Percentiles rank a stretch among this genome's conserved stretches.
These are phyloP conservation scores for Hippopotamyrus pictus DNA, from an alignment of 2,797 vertebrate species.

Conservation along the genomic window DNA sequence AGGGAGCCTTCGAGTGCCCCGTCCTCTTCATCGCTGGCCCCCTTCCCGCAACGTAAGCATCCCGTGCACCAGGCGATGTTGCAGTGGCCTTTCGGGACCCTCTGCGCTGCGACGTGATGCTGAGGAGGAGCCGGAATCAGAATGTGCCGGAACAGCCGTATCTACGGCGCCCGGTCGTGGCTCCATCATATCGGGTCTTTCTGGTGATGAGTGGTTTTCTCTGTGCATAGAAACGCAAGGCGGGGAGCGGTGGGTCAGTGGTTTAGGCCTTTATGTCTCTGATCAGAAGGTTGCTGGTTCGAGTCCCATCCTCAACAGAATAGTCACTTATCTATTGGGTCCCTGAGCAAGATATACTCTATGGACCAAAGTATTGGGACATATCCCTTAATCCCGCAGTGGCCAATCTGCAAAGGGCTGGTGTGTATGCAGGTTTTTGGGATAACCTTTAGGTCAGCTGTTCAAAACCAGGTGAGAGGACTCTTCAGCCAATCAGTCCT, in stretches of 20 bases:
- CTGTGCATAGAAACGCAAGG: neutral
- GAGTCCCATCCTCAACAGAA: neutral
- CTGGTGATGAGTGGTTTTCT: neutral
- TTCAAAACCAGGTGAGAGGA: too few species aligned
- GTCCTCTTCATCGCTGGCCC: slow-evolving; percentile 24
- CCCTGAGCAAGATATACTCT: neutral
- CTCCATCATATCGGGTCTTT: neutral
- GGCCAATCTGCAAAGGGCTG: too few species aligned
- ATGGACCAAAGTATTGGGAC: neutral
- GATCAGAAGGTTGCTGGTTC: neutral
- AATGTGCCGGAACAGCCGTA: neutral
- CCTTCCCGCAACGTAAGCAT: slow-evolving; percentile 35
- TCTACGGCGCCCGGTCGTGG: neutral
- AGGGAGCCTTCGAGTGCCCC: slow-evolving; percentile 53
- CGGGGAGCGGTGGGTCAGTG: neutral
- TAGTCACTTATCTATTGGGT: neutral
- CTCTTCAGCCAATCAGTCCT: too few species aligned
- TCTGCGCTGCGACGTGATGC: slow-evolving; percentile 16
- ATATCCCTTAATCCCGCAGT: neutral
- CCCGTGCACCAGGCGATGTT: slow-evolving; percentile 46
- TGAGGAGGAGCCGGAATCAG: slow-evolving; percentile 8
- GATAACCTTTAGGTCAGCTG: too few species aligned
- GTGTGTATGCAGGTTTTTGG: too few species aligned
- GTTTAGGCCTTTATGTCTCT: neutral
- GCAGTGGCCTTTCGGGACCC: slow-evolving; percentile 52